Base-by-base conservation (phyloP, 2,797 vertebrate species). In the Amphiprion clarkii region DNA sequence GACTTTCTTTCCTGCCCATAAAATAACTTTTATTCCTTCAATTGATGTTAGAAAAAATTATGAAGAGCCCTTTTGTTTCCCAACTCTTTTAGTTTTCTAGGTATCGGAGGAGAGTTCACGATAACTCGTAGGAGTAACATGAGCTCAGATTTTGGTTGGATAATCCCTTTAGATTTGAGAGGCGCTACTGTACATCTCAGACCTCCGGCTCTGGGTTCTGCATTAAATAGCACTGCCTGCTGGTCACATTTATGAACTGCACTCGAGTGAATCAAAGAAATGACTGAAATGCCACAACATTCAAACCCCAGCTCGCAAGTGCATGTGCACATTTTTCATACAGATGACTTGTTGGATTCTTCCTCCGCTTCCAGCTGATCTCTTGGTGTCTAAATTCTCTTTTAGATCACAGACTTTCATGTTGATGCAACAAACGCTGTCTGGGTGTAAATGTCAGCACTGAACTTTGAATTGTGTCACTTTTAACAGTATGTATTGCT, bases 141-240 rank as follows among this genome's bases (percentile, higher is more conserved):
- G 58, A 82, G 23, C 82, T 64, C 23, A 57, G 77, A 62, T 78
- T 79, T 69, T 74, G 53, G 49, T 64, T 63, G 67, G 78, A 60
- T 68, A 25, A 56, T 73, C 63, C 78, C 66, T 59, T 64, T 13
- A 71, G 64, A 25, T 48, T 42, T 19, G 46, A 61, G 33, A 55
- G 54, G 23, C 55, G 85, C 81, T 82, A 71, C 86, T 82, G 68
- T 71, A 57, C 53, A 19, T 4, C 1, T 19, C 49, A 68, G 14
- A n/a, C 0, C 33, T 46, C 58, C 13, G 17, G 3, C 49, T 74
- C 39, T 57, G 29, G 52, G 82, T 92, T 93, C 77, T 71, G 86
- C 53, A 88, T 88, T 82, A 69, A 86, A 89, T 82, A 94, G 94
- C 94, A 87, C 91, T 69, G 17, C 91, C 94, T 95, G 90, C 93